Conservation (phyloP, 2,888 invertebrate species). For the Hoplodrina ambigua region DNA sequence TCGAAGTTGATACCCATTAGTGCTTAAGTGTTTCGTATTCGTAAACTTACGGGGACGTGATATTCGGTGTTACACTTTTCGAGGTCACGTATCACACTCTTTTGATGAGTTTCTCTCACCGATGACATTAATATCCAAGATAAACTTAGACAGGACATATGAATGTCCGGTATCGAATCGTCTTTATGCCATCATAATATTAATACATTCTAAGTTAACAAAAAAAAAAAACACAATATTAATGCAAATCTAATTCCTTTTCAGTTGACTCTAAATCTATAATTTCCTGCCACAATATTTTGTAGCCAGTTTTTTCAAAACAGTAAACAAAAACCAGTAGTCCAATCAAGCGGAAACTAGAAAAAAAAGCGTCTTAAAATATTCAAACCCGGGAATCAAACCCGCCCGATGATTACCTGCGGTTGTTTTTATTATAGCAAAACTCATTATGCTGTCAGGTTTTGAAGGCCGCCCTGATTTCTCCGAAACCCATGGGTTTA, state of each 20-base stretch:
- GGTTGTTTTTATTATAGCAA: slow-evolving; percentile 58
- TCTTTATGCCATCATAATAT: too few relatives aligned
- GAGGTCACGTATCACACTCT: too few relatives aligned
- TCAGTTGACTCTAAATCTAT: slow-evolving; percentile 21
- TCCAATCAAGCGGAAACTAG: slow-evolving; percentile 56
- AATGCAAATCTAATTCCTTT: slow-evolving; percentile 6
- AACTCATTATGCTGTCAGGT: slow-evolving; percentile 62
- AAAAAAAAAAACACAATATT: neutral
- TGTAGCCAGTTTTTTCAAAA: slow-evolving; percentile 23
- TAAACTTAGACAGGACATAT: too few relatives aligned
- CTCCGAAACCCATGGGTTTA: slow-evolving; percentile 48
- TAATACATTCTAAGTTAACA: too few relatives aligned
- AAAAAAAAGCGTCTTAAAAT: slow-evolving; percentile 57
- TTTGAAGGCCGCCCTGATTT: slow-evolving; percentile 56
- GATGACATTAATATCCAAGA: too few relatives aligned
- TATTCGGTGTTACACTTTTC: too few relatives aligned
- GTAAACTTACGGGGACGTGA: too few relatives aligned
- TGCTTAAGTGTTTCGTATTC: too few relatives aligned
- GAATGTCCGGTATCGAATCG: too few relatives aligned
- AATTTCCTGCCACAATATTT: slow-evolving; percentile 35
- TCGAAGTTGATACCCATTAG: too few relatives aligned
- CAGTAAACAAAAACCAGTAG: slow-evolving; percentile 66
- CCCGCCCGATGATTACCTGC: slow-evolving; percentile 63
- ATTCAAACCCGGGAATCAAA: slow-evolving; percentile 59
- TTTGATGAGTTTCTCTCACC: too few relatives aligned